Percentiles rank a stretch among this genome's conserved stretches.
Evolutionary conservation across 2,113 vertebrate species (phyloP).

Genomic region (Drymodes brunneopygia): DNA sequence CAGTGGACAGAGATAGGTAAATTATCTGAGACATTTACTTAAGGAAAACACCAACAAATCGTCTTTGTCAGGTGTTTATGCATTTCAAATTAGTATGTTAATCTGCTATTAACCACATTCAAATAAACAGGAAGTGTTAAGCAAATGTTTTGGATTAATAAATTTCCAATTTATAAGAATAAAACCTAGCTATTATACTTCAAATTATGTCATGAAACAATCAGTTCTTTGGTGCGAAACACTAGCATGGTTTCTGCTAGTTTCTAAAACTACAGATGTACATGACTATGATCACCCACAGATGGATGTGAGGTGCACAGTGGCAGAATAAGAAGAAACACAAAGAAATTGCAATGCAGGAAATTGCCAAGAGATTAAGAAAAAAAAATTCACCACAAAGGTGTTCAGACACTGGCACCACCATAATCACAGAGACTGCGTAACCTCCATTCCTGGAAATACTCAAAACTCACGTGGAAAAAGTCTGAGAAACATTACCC

Average conservation of each 20-base stretch:
- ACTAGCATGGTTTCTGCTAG: neutral
- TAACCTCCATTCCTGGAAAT: neutral
- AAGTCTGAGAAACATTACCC: neutral
- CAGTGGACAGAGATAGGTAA: neutral
- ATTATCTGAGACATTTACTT: neutral
- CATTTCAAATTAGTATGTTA: neutral
- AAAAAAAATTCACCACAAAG: neutral
- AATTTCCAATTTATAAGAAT: neutral
- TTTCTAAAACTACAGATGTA: neutral
- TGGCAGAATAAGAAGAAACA: neutral
- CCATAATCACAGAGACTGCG: neutral
- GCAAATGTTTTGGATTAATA: neutral
- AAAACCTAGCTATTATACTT: neutral
- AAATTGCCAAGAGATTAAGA: neutral
- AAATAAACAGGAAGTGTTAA: neutral
- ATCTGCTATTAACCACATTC: neutral
- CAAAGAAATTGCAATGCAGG: neutral
- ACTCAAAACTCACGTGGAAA: neutral
- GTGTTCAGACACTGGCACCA: neutral
- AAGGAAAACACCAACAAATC: neutral
- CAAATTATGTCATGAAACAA: neutral
- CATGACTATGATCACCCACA: rapidly evolving
- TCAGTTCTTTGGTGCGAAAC: neutral
- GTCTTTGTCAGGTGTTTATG: neutral
- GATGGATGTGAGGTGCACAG: neutral